Conservation (phyloP, 2,113 vertebrate species). For the Rallus limicola region DNA sequence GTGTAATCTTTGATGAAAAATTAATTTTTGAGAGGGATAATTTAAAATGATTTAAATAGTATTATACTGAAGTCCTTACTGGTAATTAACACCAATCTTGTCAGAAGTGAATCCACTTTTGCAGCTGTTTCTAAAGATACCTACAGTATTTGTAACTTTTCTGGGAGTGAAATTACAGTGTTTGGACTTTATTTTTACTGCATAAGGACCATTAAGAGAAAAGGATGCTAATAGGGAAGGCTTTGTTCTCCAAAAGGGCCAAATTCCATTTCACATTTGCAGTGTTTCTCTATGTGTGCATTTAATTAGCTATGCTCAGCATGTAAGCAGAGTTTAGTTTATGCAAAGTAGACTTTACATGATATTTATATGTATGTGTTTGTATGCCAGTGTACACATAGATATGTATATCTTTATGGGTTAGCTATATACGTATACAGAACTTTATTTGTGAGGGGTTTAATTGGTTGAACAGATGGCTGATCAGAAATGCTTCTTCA, state of each 20-base stretch:
- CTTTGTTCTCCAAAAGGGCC: conserved; percentile 67
- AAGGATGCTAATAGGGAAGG: conserved; percentile 63
- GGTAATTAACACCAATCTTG: conserved; percentile 86
- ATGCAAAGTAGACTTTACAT: background rate
- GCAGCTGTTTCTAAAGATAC: conserved; percentile 84
- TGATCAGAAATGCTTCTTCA: conserved; percentile 65
- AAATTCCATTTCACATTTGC: conserved; percentile 19
- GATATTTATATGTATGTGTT: conserved; percentile 19
- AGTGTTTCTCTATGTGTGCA: background rate
- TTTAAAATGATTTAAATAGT: conserved; percentile 89
- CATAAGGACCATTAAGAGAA: conserved; percentile 71
- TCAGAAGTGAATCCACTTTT: conserved; percentile 82
- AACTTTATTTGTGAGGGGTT: conserved; percentile 31
- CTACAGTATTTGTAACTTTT: conserved; percentile 82
- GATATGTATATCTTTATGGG: conserved; percentile 35
- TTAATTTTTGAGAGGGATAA: conserved; percentile 87
- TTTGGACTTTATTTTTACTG: conserved; percentile 80
- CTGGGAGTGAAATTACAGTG: conserved; percentile 76
- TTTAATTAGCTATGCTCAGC: conserved; percentile 41
- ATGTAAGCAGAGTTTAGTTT: background rate
- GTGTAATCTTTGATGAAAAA: conserved; percentile 86
- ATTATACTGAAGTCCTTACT: conserved; percentile 83
- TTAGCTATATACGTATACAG: conserved; percentile 12
- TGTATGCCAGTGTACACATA: background rate
- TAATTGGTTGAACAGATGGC: conserved; percentile 71